phyloP scores from a whole-genome alignment of 2,113 vertebrate species.

The Epinephelus lanceolatus region DNA sequence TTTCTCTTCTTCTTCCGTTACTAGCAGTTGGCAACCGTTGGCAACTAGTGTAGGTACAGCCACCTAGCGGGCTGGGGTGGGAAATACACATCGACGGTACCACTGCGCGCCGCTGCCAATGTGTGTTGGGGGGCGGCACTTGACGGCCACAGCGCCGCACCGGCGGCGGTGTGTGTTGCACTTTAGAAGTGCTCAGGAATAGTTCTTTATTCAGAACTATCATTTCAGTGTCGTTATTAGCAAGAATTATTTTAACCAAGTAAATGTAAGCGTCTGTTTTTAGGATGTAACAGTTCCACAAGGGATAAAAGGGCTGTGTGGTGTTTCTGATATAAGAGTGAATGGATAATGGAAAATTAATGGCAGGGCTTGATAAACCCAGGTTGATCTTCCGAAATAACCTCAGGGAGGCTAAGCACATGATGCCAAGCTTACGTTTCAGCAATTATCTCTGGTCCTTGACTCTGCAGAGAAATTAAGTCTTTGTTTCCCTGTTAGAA shows the following conservation, averaged over 20 bases:
- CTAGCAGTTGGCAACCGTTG: too few species aligned
- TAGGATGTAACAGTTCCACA: background rate
- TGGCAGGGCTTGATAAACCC: conserved; percentile 47
- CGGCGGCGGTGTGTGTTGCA: too few species aligned
- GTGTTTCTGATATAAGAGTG: conserved; percentile 16
- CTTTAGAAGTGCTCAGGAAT: background rate
- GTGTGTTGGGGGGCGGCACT: too few species aligned
- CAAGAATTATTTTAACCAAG: background rate
- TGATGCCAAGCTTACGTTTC: conserved; percentile 14
- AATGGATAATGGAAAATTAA: conserved; percentile 47
- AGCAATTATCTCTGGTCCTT: conserved; percentile 23
- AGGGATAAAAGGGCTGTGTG: conserved; percentile 14
- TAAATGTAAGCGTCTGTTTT: background rate
- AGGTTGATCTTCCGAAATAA: conserved; percentile 45
- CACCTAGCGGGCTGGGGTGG: too few species aligned
- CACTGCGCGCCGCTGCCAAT: too few species aligned
- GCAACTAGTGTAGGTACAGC: too few species aligned
- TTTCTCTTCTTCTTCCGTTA: too few species aligned
- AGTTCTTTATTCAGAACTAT: background rate
- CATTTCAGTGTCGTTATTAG: background rate
- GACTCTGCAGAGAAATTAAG: conserved; percentile 26
- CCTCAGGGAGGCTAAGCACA: conserved; percentile 39
- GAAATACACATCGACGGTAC: too few species aligned
- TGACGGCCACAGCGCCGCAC: too few species aligned
- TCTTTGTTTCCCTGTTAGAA: conserved; percentile 29